Percentiles rank a stretch among this genome's conserved stretches.
phyloP scores from a whole-genome alignment of 2,797 vertebrate species.

The Trematomus bernacchii region DNA sequence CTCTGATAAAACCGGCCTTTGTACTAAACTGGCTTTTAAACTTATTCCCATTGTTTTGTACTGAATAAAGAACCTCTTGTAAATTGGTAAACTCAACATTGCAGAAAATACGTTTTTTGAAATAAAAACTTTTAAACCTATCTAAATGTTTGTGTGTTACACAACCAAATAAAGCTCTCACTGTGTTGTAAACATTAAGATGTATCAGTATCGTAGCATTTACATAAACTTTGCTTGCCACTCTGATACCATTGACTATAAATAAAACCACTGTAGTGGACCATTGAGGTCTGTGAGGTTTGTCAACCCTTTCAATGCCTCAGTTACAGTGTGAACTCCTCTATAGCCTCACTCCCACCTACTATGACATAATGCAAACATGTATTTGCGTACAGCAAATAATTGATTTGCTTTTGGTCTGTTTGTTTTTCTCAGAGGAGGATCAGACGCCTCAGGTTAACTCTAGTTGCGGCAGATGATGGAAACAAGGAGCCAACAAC shows the following conservation, averaged over 20 bases:
- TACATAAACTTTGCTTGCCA: constrained; percentile 62
- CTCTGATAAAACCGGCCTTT: constrained; percentile 67
- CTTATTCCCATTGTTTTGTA: constrained; percentile 43
- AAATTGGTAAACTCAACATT: neutral
- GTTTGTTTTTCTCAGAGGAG: constrained; percentile 85
- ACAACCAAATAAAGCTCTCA: constrained; percentile 7
- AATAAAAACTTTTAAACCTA: neutral
- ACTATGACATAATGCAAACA: neutral
- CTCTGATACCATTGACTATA: constrained; percentile 35
- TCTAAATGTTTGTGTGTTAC: neutral
- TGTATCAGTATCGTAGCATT: constrained; percentile 40
- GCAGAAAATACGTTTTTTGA: neutral
- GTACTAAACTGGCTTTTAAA: constrained; percentile 51
- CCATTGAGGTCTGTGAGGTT: constrained; percentile 3
- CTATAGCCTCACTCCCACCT: neutral
- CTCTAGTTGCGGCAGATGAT: constrained; percentile 87
- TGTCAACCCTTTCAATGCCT: neutral
- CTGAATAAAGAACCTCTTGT: neutral
- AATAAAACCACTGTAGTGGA: constrained; percentile 28
- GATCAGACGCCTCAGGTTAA: constrained; percentile 91
- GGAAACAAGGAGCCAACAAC: constrained; percentile 76
- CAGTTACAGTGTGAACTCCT: neutral
- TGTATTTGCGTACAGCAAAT: neutral
- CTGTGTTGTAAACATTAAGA: constrained; percentile 6
- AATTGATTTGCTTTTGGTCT: constrained; percentile 37